phyloP scores from a whole-genome alignment of 2,113 vertebrate genomes.

The Psilopsiagon aurifrons region DNA sequence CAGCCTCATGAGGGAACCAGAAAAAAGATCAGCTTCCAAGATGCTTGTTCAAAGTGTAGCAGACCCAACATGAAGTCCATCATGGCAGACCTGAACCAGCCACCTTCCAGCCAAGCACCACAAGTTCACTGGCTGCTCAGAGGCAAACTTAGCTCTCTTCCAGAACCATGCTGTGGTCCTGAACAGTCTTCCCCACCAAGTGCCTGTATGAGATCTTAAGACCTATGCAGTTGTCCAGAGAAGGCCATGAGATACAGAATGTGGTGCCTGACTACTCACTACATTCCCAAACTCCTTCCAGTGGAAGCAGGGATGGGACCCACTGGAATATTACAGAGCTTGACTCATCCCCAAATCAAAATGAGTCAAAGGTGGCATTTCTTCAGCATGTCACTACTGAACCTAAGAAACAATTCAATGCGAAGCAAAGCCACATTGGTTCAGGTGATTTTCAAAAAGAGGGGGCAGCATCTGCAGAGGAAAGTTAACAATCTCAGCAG shows the following conservation, averaged over 20 bases:
- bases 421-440: neutral
- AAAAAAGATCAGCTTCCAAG: neutral
- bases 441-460: neutral
- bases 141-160: neutral
- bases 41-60: neutral
- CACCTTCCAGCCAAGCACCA: neutral
- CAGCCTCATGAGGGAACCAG: neutral
- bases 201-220: neutral
- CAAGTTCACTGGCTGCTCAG: neutral
- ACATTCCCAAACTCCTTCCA: neutral
- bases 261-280: neutral
- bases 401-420: neutral
- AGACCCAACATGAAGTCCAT: neutral
- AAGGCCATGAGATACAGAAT: neutral
- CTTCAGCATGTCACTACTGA: neutral
- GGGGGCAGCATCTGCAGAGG: neutral
- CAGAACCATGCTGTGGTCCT: neutral
- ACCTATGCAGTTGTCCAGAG: neutral
- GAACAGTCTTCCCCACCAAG: neutral
- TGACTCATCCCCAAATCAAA: neutral
- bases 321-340: neutral
- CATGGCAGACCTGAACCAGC: neutral
- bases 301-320: neutral
- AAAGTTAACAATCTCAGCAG: neutral
- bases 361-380: neutral